Percentiles rank a stretch among this genome's conserved stretches.
Conservation (phyloP, 2,888 invertebrate species). For the Gymnoscelis rufifasciata region DNA sequence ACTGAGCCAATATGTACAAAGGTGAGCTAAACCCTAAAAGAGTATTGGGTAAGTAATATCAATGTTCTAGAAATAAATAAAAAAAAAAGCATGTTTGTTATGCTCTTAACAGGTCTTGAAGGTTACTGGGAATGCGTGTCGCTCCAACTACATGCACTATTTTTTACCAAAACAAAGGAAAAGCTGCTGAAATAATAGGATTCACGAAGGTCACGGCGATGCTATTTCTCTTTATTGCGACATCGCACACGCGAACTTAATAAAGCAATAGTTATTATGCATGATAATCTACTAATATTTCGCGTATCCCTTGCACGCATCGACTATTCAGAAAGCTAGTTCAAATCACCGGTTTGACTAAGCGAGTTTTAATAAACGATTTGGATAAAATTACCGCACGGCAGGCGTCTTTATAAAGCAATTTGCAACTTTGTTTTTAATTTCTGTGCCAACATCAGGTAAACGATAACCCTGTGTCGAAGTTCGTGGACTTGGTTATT, state of each 20-base stretch:
- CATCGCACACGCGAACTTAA: conserved; percentile 57
- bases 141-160: conserved; percentile 5
- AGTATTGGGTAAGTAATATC: no score
- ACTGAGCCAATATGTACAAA: no score
- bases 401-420: conserved; percentile 7
- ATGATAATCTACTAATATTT: conserved; percentile 29
- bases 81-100: no score
- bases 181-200: conserved; percentile 33
- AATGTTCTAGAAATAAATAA: no score
- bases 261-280: conserved; percentile 37
- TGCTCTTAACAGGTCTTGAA: no score
- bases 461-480: no score
- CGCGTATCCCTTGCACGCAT: conserved; percentile 27
- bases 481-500: no score
- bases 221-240: conserved; percentile 62
- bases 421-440: conserved; percentile 3
- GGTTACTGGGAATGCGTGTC: no score
- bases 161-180: conserved; percentile 1
- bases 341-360: neutral
- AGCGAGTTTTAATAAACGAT: conserved; percentile 1
- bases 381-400: neutral
- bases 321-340: no score
- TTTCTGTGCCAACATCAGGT: no score
- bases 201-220: conserved; percentile 60
- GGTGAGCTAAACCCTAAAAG: no score